phyloP scores from a whole-genome alignment of 2,113 vertebrate genomes.

The Phaetusa simplex region DNA sequence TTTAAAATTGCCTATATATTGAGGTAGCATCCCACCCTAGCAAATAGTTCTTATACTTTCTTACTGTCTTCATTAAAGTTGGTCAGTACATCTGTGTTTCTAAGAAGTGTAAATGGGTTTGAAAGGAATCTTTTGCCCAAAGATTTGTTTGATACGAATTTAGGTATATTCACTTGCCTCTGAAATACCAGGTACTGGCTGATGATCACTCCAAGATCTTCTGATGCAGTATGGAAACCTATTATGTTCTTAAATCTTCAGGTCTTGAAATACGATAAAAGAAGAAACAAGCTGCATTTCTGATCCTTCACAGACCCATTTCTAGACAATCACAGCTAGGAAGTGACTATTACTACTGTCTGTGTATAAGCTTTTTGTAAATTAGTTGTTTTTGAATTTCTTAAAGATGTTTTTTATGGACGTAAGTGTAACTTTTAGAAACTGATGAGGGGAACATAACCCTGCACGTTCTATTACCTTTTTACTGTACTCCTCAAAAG shows the following conservation, averaged over 20 bases:
- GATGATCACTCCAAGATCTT: neutral
- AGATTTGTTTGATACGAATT: neutral
- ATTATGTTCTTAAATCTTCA: neutral
- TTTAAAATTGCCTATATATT: neutral
- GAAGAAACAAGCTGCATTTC: neutral
- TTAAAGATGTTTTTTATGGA: neutral
- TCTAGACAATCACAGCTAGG: neutral
- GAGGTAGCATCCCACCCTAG: neutral
- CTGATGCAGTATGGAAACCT: neutral
- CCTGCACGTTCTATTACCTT: neutral
- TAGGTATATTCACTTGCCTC: neutral
- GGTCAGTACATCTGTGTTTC: neutral
- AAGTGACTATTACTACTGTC: neutral
- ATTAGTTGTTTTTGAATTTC: neutral
- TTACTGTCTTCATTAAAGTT: neutral
- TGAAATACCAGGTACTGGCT: neutral
- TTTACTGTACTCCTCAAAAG: neutral
- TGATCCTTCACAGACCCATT: neutral
- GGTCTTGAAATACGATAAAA: neutral
- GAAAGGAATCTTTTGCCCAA: neutral
- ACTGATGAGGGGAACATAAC: neutral
- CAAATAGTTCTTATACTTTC: neutral
- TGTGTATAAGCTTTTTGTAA: neutral
- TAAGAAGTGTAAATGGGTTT: neutral
- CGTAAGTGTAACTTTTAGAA: neutral